Evolutionary conservation across 2,888 invertebrate genomes (phyloP).

Genomic region (Orthosia gracilis): DNA sequence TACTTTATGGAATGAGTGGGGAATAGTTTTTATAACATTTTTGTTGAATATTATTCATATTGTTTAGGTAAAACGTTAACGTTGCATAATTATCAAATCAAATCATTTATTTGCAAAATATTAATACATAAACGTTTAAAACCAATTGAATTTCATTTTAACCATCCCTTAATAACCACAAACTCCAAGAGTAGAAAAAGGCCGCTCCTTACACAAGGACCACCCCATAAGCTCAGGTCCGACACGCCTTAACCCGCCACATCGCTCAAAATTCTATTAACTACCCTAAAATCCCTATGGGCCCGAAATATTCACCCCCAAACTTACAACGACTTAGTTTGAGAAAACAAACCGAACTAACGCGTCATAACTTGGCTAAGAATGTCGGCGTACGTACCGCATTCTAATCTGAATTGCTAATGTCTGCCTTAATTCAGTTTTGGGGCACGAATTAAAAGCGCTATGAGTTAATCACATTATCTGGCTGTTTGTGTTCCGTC

Average conservation of each 20-base stretch:
- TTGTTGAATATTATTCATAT: not conserved
- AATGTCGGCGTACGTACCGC: slow-evolving; percentile 54
- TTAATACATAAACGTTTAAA: not conserved
- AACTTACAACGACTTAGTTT: slow-evolving; percentile 61
- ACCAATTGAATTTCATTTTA: not conserved
- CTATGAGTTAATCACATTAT: slow-evolving; percentile 74
- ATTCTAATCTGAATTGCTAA: slow-evolving; percentile 77
- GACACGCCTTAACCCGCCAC: slow-evolving; percentile 30
- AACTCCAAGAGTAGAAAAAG: not conserved
- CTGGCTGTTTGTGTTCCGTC: slow-evolving; percentile 61
- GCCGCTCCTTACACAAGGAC: slow-evolving; percentile 1
- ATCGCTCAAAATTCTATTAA: slow-evolving; percentile 60
- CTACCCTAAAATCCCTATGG: slow-evolving; percentile 47
- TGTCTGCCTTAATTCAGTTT: slow-evolving; percentile 75
- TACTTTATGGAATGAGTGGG: slow-evolving; percentile 15
- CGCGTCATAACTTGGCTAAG: slow-evolving; percentile 58
- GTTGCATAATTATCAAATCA: not conserved
- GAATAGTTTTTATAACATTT: not conserved
- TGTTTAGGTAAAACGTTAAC: not conserved
- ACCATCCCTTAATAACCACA: not conserved
- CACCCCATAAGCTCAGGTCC: slow-evolving; percentile 23
- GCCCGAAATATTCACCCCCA: slow-evolving; percentile 46
- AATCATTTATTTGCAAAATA: not conserved
- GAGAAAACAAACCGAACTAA: slow-evolving; percentile 55
- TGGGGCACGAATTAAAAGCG: slow-evolving; percentile 72